Conservation (phyloP, 1,140 invertebrate genomes). For the Aphidius gifuensis region DNA sequence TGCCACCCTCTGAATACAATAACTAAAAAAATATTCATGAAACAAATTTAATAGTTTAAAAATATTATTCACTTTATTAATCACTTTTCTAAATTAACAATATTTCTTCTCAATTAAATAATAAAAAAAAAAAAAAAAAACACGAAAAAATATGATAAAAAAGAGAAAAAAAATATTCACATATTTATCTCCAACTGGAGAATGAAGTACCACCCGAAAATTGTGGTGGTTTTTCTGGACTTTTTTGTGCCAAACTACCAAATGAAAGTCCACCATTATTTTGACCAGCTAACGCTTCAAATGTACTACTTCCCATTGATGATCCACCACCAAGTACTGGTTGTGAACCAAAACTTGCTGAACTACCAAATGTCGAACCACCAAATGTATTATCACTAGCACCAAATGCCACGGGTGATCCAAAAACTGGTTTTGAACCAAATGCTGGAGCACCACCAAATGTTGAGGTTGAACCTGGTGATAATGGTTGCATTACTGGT, state of each 20-base stretch:
- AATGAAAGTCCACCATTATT: conserved; percentile 43
- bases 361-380: conserved; percentile 23
- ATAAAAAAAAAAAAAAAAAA: no score
- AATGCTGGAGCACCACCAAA: conserved; percentile 46
- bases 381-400: conserved; percentile 25
- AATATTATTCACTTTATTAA: no score
- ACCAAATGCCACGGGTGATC: conserved; percentile 31
- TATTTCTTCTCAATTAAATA: no score
- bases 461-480: conserved; percentile 30
- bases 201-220: conserved; percentile 50
- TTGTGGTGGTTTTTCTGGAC: conserved; percentile 40
- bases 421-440: conserved; percentile 27
- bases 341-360: conserved; percentile 15
- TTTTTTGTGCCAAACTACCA: conserved; percentile 49
- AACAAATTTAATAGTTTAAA: no score
- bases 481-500: conserved; percentile 6
- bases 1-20: no score
- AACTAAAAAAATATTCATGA: no score
- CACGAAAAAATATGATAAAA: background rate
- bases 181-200: conserved; percentile 44
- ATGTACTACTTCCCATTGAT: conserved; percentile 40
- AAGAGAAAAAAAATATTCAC: background rate
- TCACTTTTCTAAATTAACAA: no score
- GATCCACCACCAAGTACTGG: conserved; percentile 15
- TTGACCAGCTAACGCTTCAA: conserved; percentile 47